phyloP scores from a whole-genome alignment of 2,797 vertebrate genomes.

The Acipenser oxyrinchus region DNA sequence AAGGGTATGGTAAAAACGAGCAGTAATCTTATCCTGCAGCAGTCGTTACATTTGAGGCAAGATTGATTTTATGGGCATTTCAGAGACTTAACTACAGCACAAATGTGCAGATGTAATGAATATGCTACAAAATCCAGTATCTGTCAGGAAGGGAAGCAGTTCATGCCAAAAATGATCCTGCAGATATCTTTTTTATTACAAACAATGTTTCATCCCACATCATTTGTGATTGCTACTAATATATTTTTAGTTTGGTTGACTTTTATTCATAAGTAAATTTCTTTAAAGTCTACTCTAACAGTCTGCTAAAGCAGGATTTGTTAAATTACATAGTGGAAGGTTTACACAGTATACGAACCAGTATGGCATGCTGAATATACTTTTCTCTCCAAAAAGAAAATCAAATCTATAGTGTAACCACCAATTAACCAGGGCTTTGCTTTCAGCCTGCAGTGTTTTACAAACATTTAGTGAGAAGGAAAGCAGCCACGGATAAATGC shows the following conservation, averaged over 20 bases:
- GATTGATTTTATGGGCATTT: slow-evolving; percentile 3
- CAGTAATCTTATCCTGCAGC: background rate
- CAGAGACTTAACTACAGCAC: background rate
- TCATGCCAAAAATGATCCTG: background rate
- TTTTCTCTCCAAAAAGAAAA: too few species aligned
- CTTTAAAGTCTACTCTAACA: background rate
- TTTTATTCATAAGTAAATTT: background rate
- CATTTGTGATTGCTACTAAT: too few species aligned
- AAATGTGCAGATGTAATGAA: slow-evolving; percentile 1
- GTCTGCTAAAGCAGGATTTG: background rate
- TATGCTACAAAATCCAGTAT: background rate
- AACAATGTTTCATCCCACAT: background rate
- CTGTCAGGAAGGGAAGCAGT: background rate
- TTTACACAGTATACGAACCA: too few species aligned
- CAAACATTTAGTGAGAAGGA: too few species aligned
- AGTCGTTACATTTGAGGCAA: background rate
- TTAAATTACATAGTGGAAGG: too few species aligned
- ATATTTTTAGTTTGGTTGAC: background rate
- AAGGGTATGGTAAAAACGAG: background rate
- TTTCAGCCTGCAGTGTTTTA: too few species aligned
- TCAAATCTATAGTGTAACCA: too few species aligned
- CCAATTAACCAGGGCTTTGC: too few species aligned
- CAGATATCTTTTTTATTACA: background rate
- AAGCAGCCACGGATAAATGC: too few species aligned
- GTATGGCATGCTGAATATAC: too few species aligned